Evolutionary conservation across 2,113 vertebrate species (phyloP).

Genomic region (Xiphophorus hellerii): DNA sequence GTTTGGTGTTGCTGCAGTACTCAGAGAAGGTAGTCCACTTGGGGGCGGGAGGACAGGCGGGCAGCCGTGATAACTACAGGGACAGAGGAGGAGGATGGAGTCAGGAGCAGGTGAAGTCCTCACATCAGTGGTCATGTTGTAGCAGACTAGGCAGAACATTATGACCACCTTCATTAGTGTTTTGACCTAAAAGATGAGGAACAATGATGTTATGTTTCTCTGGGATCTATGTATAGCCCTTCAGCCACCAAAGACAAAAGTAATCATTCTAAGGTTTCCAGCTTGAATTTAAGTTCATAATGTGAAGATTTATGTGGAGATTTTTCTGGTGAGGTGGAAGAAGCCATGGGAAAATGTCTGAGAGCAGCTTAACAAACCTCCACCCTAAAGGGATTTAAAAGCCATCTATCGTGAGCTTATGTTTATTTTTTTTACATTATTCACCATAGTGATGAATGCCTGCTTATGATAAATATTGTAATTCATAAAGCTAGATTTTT

Average conservation of each 20-base stretch:
- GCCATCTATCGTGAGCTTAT: neutral
- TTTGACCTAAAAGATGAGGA: neutral
- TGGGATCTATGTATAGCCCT: too few relatives aligned
- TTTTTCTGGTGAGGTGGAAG: neutral
- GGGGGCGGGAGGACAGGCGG: conserved; percentile 38
- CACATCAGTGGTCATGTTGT: conserved; percentile 19
- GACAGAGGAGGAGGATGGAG: conserved; percentile 27
- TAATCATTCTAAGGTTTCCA: too few relatives aligned
- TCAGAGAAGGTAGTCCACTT: conserved; percentile 66
- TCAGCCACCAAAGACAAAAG: too few relatives aligned
- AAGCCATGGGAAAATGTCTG: neutral
- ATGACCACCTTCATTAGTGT: neutral
- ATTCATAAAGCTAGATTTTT: neutral
- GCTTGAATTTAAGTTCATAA: too few relatives aligned
- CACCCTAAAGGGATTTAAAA: neutral
- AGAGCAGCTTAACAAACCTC: neutral
- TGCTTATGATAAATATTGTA: neutral
- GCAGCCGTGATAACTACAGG: conserved; percentile 52
- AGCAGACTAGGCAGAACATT: conserved; percentile 8
- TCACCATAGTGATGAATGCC: neutral
- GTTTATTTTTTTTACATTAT: too few relatives aligned
- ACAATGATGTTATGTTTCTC: too few relatives aligned
- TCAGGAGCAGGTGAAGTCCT: conserved; percentile 31
- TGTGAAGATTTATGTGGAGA: too few relatives aligned
- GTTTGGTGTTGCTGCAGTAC: conserved; percentile 79